phyloP scores from a whole-genome alignment of 2,888 invertebrate species.

The Acrocyrtus sp. region DNA sequence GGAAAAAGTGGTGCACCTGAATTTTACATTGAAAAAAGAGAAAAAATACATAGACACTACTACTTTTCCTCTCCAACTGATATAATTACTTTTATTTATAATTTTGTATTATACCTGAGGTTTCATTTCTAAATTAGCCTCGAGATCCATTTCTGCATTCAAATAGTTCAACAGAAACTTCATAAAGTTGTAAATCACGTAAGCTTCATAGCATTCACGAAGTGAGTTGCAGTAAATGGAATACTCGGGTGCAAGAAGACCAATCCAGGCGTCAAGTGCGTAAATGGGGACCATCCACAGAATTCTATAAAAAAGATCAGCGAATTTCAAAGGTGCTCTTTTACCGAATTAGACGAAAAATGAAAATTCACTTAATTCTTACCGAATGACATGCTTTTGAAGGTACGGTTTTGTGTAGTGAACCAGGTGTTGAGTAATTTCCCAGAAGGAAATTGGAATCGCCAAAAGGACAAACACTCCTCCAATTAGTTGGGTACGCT shows the following conservation, averaged over 20 bases:
- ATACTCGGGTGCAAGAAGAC: constrained; percentile 84
- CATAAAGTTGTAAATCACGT: constrained; percentile 98
- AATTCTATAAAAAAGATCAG: constrained; percentile 72
- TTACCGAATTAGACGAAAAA: constrained; percentile 14
- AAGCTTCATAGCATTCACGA: constrained; percentile 96
- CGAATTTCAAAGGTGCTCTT: too few relatives aligned
- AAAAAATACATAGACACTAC: not conserved
- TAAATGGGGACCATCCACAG: constrained; percentile 99
- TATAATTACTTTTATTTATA: not conserved
- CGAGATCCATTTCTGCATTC: constrained; percentile 85
- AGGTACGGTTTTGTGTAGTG: constrained; percentile 90
- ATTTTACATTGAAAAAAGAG: constrained; percentile 6
- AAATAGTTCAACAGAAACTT: constrained; percentile 91
- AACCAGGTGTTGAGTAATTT: constrained; percentile 90
- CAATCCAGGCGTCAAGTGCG: constrained; percentile 93
- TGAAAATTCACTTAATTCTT: constrained; percentile 1
- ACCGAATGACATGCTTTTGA: constrained; percentile 95
- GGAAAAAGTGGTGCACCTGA: constrained; percentile 84
- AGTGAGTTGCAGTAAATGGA: constrained; percentile 93
- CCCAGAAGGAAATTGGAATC: constrained; percentile 92
- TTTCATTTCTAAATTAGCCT: constrained; percentile 70
- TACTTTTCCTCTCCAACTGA: not conserved
- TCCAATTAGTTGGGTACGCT: constrained; percentile 58
- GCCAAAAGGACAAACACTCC: constrained; percentile 93
- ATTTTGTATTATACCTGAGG: constrained; percentile 48